Conservation (phyloP, 2,113 vertebrate species). For the Plectropomus leopardus region DNA sequence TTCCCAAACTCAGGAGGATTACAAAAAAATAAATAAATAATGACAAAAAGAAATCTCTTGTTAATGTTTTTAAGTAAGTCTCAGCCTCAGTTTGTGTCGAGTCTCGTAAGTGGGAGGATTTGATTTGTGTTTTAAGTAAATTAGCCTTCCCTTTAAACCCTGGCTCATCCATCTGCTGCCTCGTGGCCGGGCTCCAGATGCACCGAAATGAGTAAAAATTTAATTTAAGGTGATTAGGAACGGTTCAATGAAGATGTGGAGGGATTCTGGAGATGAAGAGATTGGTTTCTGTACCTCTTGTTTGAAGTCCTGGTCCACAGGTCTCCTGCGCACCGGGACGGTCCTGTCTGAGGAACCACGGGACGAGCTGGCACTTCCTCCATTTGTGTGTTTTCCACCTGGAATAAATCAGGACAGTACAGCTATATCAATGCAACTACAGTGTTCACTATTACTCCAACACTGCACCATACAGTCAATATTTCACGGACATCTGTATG, state of each 20-base stretch:
- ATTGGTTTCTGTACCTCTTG: slow-evolving; percentile 89
- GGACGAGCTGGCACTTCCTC: slow-evolving; percentile 96
- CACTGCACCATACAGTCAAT: neutral
- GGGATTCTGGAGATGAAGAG: neutral
- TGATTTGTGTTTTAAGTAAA: slow-evolving; percentile 39
- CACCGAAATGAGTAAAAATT: slow-evolving; percentile 22
- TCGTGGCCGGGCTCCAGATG: slow-evolving; percentile 38
- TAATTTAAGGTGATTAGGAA: slow-evolving; percentile 30
- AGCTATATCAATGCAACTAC: neutral
- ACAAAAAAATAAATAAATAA: slow-evolving; percentile 30
- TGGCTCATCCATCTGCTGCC: slow-evolving; percentile 47
- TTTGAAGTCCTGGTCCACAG: slow-evolving; percentile 95
- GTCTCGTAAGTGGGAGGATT: slow-evolving; percentile 25
- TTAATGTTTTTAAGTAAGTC: slow-evolving; percentile 30
- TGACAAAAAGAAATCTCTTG: neutral
- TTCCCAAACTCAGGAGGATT: slow-evolving; percentile 31
- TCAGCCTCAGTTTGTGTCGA: slow-evolving; percentile 13
- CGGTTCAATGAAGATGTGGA: slow-evolving; percentile 2
- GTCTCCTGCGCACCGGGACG: slow-evolving; percentile 92
- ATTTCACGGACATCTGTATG: neutral
- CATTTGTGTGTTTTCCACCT: slow-evolving; percentile 99
- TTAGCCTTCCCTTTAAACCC: slow-evolving; percentile 52
- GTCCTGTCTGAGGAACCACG: slow-evolving; percentile 91
- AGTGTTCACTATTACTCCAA: neutral
- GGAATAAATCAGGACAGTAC: slow-evolving; percentile 19